These are phyloP conservation scores for Poecile montanus DNA, from an alignment of 2,797 vertebrate species.

Conservation along the genomic window DNA sequence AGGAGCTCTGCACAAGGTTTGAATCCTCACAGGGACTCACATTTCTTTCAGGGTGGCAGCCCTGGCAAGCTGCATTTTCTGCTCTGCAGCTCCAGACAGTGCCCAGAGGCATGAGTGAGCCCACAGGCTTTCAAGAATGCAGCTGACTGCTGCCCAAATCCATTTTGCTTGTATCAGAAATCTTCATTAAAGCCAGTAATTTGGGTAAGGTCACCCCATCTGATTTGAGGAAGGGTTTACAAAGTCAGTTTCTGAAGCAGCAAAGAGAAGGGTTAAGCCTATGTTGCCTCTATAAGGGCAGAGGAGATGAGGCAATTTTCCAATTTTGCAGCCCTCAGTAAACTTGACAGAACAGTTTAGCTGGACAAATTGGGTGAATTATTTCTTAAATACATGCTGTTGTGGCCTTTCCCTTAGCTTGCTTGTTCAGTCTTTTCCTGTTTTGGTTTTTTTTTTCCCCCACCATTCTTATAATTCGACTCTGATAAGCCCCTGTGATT, in stretches of 20 bases:
- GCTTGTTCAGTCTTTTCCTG: neutral
- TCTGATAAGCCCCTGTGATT: neutral
- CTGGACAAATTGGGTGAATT: conserved; percentile 41
- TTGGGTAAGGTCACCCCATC: neutral
- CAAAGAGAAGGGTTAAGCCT: neutral
- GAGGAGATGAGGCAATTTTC: neutral
- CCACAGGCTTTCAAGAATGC: neutral
- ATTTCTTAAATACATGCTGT: conserved; percentile 19
- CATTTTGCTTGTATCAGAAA: neutral
- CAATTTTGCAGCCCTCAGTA: conserved; percentile 21
- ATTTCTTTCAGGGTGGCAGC: neutral
- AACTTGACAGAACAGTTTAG: conserved; percentile 51
- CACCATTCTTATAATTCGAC: neutral
- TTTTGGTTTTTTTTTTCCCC: neutral
- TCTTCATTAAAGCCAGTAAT: neutral
- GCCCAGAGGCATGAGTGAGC: accelerated
- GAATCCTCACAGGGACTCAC: neutral
- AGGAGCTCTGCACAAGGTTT: accelerated
- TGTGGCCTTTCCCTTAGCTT: neutral
- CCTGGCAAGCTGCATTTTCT: neutral
- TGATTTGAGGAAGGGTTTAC: neutral
- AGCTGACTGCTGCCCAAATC: neutral
- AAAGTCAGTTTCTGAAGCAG: neutral
- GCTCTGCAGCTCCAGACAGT: neutral
- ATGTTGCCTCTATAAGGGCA: neutral